Conservation (phyloP, 2,797 vertebrate species). For the Pyrocephalus nanus region DNA sequence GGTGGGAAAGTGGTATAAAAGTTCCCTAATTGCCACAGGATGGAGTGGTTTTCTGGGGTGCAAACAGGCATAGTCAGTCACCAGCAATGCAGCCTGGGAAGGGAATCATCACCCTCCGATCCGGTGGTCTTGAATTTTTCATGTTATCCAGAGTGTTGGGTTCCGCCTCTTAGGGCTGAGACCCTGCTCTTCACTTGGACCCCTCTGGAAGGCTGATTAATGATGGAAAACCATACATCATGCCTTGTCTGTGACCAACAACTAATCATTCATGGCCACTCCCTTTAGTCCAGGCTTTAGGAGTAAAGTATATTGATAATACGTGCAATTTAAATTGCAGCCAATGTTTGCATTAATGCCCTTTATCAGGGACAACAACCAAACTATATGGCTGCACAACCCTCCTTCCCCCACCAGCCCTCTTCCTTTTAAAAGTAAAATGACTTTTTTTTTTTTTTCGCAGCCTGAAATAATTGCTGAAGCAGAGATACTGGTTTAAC, state of each 20-base stretch:
- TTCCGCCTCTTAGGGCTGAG: not conserved
- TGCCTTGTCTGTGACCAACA: not conserved
- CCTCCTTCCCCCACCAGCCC: not conserved
- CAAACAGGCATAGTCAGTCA: not conserved
- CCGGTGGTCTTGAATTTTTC: not conserved
- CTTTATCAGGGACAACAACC: constrained; percentile 44
- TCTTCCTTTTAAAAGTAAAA: constrained; percentile 59
- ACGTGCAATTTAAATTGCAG: not conserved
- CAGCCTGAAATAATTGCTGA: constrained; percentile 88
- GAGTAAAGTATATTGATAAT: not conserved
- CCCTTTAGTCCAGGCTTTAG: not conserved
- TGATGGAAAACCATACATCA: not conserved
- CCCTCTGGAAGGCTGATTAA: not conserved
- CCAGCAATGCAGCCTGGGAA: not conserved
- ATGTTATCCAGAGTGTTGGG: accelerated
- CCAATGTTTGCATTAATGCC: not conserved
- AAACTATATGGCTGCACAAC: constrained; percentile 51
- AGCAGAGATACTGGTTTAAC: constrained; percentile 80
- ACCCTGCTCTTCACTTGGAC: accelerated
- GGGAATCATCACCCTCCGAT: not conserved
- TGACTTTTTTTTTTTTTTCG: constrained; percentile 70
- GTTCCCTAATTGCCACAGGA: not conserved
- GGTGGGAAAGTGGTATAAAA: not conserved
- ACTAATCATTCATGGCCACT: not conserved
- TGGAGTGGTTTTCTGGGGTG: not conserved